Evolutionary conservation across 1,140 invertebrate species (phyloP), one percentile per base, ranked within the genome.

Genomic region (Habropoda laboriosa): DNA sequence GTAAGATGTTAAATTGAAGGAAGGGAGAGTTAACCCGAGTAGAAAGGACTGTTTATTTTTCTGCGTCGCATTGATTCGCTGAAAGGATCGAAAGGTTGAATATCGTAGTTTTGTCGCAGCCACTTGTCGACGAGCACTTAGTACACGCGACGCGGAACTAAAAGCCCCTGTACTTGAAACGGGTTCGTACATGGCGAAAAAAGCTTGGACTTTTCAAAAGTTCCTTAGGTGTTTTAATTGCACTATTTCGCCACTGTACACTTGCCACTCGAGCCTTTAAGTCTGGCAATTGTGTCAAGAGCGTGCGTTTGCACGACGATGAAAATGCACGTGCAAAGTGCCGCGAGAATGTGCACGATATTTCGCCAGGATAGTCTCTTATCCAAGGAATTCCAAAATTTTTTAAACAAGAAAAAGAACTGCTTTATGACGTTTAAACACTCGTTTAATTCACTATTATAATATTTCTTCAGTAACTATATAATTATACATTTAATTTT

Each of bases 201-300:
- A 58, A n/a, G 53, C 57, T 32, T 5, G 27, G 60, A 74, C 32
- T 75, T 49, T 64, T 75, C n/a, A 47, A 75, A 49, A 30, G 74
- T 68, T 57, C 30, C 74, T 58, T 63, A 68, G 74, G 49, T 55
- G 53, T 45, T 67, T 76, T 76, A 76, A 76, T 68, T 68, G 51
- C 51, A n/a, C 63, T 47, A 38, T 76, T 76, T 47, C 74, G 40
- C 24, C 57, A 55, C 42, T 74, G 24, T 55, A 66, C 72, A 27
- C 5, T 32, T 21, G 27, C 47, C 60, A 75, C 63, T 76, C 5
- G 57, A 55, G 49, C 38, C 73, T 35, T 68, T 35, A 24, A 57
- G 63, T 47, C 63, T 58, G 38, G 63, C 38, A 76, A 76, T 76
- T 68, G 74, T 68, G 74, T 68, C 74, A 68, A 76, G 74, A 68